These are phyloP conservation scores for Euproctis similis DNA, from an alignment of 2,888 invertebrate genomes.

Conservation along the genomic window DNA sequence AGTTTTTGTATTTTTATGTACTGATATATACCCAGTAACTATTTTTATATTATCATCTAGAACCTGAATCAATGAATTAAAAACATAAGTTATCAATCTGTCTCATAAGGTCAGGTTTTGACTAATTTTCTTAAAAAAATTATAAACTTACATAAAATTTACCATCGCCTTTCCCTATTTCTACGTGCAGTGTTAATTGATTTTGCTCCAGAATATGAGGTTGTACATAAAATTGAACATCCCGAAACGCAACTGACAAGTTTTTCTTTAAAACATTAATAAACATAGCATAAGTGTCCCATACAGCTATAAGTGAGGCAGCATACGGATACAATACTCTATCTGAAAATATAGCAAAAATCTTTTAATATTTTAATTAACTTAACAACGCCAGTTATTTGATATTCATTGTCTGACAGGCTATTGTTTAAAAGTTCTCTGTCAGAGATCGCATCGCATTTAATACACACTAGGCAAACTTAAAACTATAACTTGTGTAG, in stretches of 20 bases:
- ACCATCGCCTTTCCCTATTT: conserved; percentile 77
- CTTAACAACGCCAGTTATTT: too few relatives aligned
- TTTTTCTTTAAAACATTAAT: conserved; percentile 71
- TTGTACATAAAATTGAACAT: conserved; percentile 76
- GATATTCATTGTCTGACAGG: too few relatives aligned
- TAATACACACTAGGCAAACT: too few relatives aligned
- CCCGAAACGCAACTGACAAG: conserved; percentile 81
- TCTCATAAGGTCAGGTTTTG: too few relatives aligned
- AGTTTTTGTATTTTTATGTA: background rate
- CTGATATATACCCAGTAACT: background rate
- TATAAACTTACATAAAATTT: conserved; percentile 74
- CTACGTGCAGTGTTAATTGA: conserved; percentile 66
- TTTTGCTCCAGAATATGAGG: conserved; percentile 75
- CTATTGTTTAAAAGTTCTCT: too few relatives aligned
- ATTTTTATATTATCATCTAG: background rate
- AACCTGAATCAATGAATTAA: background rate
- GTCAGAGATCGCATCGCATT: too few relatives aligned
- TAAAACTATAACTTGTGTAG: too few relatives aligned
- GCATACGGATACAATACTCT: conserved; percentile 85
- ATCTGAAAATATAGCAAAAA: conserved; percentile 52
- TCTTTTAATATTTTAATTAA: too few relatives aligned
- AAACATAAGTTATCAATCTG: too few relatives aligned
- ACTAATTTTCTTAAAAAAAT: background rate
- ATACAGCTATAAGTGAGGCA: conserved; percentile 80
- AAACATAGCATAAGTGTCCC: conserved; percentile 81